Percentiles rank a stretch among this genome's conserved stretches.
Evolutionary conservation across 2,888 invertebrate genomes (phyloP).

Genomic region (Mimas tiliae): DNA sequence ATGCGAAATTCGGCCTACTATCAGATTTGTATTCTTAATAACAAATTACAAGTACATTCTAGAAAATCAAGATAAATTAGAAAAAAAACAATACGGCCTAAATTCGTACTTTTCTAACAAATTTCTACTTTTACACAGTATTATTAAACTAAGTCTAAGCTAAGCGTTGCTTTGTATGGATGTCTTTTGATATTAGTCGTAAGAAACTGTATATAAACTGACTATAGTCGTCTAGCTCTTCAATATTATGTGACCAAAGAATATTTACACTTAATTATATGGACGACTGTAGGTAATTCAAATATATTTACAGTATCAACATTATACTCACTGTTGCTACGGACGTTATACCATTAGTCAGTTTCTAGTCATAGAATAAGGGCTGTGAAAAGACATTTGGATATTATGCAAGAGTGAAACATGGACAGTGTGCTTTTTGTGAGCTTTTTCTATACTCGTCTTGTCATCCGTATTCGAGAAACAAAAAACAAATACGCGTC

Average conservation of each 20-base stretch:
- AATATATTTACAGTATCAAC: constrained; percentile 24
- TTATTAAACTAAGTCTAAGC: constrained; percentile 55
- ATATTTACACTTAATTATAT: constrained; percentile 12
- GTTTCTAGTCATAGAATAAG: constrained; percentile 76
- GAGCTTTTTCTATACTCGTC: too few relatives aligned
- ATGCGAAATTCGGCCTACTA: constrained; percentile 6
- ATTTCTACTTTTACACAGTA: constrained; percentile 75
- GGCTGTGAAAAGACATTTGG: constrained; percentile 75
- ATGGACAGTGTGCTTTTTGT: background rate
- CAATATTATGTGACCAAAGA: constrained; percentile 9
- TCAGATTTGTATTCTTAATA: background rate
- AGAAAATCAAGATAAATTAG: background rate
- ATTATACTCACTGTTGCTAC: constrained; percentile 22
- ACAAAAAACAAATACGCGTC: too few relatives aligned
- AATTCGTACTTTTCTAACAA: constrained; percentile 36
- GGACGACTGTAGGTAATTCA: constrained; percentile 1
- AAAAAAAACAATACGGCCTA: constrained; percentile 29
- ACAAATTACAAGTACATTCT: background rate
- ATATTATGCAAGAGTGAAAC: constrained; percentile 22
- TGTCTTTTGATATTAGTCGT: constrained; percentile 22
- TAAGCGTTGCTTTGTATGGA: constrained; percentile 17
- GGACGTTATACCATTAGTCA: constrained; percentile 16
- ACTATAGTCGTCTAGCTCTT: constrained; percentile 13
- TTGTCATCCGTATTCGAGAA: too few relatives aligned
- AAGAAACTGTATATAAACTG: constrained; percentile 15